Evolutionary conservation across 2,113 vertebrate genomes (phyloP).

Genomic region (Orycteropus afer): DNA sequence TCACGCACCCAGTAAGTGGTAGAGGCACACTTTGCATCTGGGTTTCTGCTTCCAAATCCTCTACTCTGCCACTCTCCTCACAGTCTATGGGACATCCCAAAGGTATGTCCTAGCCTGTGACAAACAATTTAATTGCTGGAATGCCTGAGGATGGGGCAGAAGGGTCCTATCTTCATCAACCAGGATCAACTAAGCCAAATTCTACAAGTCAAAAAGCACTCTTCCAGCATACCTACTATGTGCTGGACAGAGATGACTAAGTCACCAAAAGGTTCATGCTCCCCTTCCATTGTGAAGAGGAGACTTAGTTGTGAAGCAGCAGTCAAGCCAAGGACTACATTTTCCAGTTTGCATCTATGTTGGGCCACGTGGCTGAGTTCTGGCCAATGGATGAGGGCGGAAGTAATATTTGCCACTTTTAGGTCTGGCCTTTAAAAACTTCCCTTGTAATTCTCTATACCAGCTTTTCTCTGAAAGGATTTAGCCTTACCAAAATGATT

Average conservation of each 20-base stretch:
- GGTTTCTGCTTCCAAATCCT: not conserved
- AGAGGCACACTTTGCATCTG: not conserved
- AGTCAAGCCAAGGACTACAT: not conserved
- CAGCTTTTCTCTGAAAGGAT: not conserved
- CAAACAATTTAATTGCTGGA: not conserved
- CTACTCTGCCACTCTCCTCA: not conserved
- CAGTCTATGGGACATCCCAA: not conserved
- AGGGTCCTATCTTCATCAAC: not conserved
- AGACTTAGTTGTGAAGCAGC: not conserved
- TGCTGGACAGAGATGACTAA: not conserved
- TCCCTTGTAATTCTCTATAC: not conserved
- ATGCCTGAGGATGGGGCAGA: too few relatives aligned
- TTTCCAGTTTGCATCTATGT: not conserved
- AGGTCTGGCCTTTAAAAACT: not conserved
- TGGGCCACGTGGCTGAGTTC: not conserved
- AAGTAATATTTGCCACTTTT: not conserved
- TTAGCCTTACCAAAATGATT: not conserved
- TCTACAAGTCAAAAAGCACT: not conserved
- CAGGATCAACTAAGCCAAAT: not conserved
- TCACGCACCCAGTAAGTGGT: not conserved
- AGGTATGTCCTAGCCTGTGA: not conserved
- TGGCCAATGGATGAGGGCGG: not conserved
- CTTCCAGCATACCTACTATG: not conserved
- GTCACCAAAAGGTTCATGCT: not conserved
- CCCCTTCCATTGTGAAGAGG: not conserved